These are phyloP conservation scores for Aldabrachelys gigantea DNA, from an alignment of 2,113 vertebrate species.

Conservation along the genomic window DNA sequence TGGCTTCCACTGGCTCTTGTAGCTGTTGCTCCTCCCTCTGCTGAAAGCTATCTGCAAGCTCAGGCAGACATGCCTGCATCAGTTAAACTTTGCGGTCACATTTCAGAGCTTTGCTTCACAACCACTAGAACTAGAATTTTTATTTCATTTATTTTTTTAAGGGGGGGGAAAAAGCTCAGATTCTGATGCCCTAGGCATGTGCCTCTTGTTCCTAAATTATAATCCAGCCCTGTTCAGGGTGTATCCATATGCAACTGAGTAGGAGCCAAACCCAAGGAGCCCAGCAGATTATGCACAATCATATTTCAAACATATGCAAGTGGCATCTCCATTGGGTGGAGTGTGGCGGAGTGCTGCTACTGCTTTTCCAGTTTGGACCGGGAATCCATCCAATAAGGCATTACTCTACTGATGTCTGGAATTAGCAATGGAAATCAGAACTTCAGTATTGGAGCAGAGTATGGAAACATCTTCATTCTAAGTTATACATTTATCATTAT, in stretches of 20 bases:
- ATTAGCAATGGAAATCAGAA: fast-evolving
- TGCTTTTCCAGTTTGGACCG: fast-evolving
- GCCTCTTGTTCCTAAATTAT: background rate
- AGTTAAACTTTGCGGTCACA: background rate
- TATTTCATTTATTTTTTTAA: fast-evolving
- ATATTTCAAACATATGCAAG: background rate
- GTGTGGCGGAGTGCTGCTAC: background rate
- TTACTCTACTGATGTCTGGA: background rate
- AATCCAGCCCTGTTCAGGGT: fast-evolving
- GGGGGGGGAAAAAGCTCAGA: background rate
- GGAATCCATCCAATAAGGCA: background rate
- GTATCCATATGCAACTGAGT: background rate
- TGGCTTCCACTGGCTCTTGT: background rate
- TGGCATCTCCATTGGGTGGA: fast-evolving
- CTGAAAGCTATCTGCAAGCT: background rate
- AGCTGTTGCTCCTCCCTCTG: background rate
- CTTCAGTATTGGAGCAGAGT: background rate
- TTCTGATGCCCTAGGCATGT: background rate
- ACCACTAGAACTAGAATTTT: fast-evolving
- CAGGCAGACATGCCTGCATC: background rate
- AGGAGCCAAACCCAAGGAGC: background rate
- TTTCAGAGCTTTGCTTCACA: fast-evolving
- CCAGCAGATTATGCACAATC: background rate
- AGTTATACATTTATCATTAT: no score
- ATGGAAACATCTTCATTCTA: fast-evolving